Base-by-base conservation (phyloP, 1,140 invertebrate species). In the Solenopsis invicta region DNA sequence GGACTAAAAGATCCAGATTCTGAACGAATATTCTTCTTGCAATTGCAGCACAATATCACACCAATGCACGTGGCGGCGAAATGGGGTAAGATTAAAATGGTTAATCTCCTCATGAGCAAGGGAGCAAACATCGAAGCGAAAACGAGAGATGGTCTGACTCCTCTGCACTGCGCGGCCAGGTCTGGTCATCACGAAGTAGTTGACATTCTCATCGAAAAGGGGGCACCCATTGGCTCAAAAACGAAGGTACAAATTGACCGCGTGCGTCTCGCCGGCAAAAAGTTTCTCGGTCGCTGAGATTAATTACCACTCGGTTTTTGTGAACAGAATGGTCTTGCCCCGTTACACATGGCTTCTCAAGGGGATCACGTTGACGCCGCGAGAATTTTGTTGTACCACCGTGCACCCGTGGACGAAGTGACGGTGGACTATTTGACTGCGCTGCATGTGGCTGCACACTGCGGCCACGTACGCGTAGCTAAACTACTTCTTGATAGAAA, bases 371-470 rank as follows among this genome's bases (percentile, higher is more conserved):
- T 99, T 52, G 98, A 99, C 93, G 98, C 98, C 84, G 99, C 99
- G 5, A 96, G 98, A 77, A 97, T 99, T 89, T 96, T 99, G 3
- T 96, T 99, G 0, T 97, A 98, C 90, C 98, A 99, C 94, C 98
- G 98, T 89, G 98, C 99, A 59, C 98, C 98, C 18, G 99, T 99
- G 16, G 99, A 99, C 96, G 99, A 99, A 94, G 98, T 99, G 59
- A 99, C 99, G 0, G 98, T 99, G 34, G 99, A 99, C 95, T 99
- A 99, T 95, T 96, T 99, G 86, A 99, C 99, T 1, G 98, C 99
- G 4, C 96, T 99, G 66, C 99, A 99, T 95, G 99, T 99, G 9
- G 98, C 99, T n/a, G 98, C 99, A 12, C 97, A 98, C 92, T 98
- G 97, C 93, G 99, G 99, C 13, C 99, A 99, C 95, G 98, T 99